Evolutionary conservation across 2,113 vertebrate genomes (phyloP), one percentile per base, ranked within the genome.

Genomic region (Rhynchomys soricoides): DNA sequence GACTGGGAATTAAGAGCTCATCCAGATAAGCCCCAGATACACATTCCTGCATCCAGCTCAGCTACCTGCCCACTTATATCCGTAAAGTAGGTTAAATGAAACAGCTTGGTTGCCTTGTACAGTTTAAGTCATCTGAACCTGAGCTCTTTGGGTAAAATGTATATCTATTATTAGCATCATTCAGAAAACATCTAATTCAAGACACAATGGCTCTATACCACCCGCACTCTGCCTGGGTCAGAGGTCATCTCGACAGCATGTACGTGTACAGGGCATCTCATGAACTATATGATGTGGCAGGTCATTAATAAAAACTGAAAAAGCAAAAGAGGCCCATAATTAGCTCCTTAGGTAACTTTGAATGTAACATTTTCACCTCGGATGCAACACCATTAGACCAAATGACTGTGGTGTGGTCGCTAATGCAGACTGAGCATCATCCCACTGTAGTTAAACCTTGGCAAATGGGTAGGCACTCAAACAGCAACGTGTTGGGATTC

Each of bases 331-430:
- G 98, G 97, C 97, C 97, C 97, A 92, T 99, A 99, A 99, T 99
- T 98, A 98, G 98, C 98, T 98, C 97, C 97, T 96, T 98, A 98
- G 98, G 98, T 98, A 98, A 98, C 98, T 98, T 94, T 92, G 75
- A 93, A 95, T 96, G 95, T 98, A 98, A 98, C 98, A 98, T 97
- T 98, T 98, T 99, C 98, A 99, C 98, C 98, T 98, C 98, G 92
- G 96, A 98, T 97, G 97, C 98, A 98, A 98, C 97, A 98, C 98
- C 98, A 98, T 98, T 99, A 98, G 98, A 98, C 97, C 98, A 98
- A 98, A 98, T 98, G 98, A 98, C 98, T 97, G 45, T 94, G 97
- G 96, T 98, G 98, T 98, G 95, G 97, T 98, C 98, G 96, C 97
- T 98, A 98, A 98, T 98, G 98, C 90, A 97, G 97, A 95, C 97